Evolutionary conservation across 2,113 vertebrate species (phyloP).

Genomic region (Scolopax mira): DNA sequence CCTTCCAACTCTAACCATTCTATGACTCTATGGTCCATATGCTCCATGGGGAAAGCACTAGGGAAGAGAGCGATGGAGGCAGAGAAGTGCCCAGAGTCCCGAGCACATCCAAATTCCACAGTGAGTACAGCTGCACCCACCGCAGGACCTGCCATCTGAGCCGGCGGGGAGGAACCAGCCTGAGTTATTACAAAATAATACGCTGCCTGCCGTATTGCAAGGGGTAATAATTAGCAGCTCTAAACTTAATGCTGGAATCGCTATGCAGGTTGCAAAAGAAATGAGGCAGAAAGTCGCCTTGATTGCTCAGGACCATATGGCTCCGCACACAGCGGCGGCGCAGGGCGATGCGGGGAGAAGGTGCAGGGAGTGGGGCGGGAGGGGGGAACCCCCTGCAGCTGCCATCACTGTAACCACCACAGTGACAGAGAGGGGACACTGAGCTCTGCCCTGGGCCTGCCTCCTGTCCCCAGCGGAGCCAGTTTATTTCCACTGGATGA

Average conservation of each 20-base stretch:
- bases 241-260: not conserved
- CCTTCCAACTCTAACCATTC: too few species aligned
- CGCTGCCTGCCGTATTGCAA: not conserved
- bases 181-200: not conserved
- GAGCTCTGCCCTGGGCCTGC: not conserved
- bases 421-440: accelerated
- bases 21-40: too few species aligned
- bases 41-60: accelerated
- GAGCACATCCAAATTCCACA: accelerated
- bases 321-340: accelerated
- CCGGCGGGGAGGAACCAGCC: not conserved
- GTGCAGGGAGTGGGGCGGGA: not conserved
- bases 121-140: not conserved
- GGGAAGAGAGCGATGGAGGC: accelerated
- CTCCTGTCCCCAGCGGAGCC: accelerated
- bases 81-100: not conserved
- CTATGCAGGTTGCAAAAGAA: not conserved
- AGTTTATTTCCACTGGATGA: not conserved
- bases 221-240: not conserved
- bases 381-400: not conserved
- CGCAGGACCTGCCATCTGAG: not conserved
- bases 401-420: not conserved
- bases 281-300: constrained; percentile 3
- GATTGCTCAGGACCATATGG: not conserved
- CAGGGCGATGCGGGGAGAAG: not conserved